phyloP scores from a whole-genome alignment of 2,888 invertebrate species.

The Drosophila neotestacea region DNA sequence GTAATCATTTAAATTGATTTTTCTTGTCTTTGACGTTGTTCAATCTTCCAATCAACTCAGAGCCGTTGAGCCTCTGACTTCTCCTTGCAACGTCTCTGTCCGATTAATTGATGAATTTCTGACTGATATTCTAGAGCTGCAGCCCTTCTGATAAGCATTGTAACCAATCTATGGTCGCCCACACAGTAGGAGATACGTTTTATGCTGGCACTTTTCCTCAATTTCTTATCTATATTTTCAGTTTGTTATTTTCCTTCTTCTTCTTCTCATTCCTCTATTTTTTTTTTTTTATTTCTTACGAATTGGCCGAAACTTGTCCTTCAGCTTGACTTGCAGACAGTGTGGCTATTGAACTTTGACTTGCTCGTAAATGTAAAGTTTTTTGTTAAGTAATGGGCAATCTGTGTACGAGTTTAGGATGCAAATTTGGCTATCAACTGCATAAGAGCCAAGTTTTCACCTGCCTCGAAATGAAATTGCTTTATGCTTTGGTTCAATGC shows the following conservation, averaged over 20 bases:
- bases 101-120: conserved; percentile 70
- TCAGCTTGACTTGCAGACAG: conserved; percentile 52
- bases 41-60: conserved; percentile 58
- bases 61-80: conserved; percentile 26
- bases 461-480: conserved; percentile 17
- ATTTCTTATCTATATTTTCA: conserved; percentile 35
- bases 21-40: conserved; percentile 65
- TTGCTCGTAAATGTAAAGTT: conserved; percentile 23
- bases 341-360: conserved; percentile 70
- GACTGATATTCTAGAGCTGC: conserved; percentile 52
- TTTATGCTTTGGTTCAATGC: conserved; percentile 47
- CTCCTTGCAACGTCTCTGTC: conserved; percentile 2
- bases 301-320: conserved; percentile 49
- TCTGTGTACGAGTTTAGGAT: conserved; percentile 24
- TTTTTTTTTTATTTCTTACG: background rate
- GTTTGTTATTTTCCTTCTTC: conserved; percentile 7
- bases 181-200: conserved; percentile 22
- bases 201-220: conserved; percentile 37
- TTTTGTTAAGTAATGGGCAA: conserved; percentile 30
- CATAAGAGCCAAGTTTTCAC: conserved; percentile 32
- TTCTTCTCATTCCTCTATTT: background rate
- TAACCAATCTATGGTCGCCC: conserved; percentile 40
- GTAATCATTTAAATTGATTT: conserved; percentile 81
- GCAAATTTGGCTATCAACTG: conserved; percentile 36
- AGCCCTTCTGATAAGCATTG: conserved; percentile 55